These are phyloP conservation scores for Protaetia brevitarsis DNA, from an alignment of 1,140 invertebrate genomes.

Conservation along the genomic window DNA sequence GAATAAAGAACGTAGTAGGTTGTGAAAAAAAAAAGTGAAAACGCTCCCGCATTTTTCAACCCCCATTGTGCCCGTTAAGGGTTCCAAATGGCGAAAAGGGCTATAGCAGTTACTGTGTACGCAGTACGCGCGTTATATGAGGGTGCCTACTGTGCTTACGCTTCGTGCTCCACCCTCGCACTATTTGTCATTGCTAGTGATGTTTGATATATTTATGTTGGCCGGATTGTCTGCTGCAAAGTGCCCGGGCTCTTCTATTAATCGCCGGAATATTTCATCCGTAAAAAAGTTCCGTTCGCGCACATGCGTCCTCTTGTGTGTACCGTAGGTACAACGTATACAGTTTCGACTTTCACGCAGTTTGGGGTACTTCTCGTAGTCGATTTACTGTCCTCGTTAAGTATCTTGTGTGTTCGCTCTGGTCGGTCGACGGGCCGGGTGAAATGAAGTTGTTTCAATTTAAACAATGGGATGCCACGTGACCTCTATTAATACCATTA, in stretches of 20 bases:
- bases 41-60: neutral
- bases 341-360: no score
- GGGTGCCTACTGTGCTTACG: conserved; percentile 9
- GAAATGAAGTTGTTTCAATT: conserved; percentile 10
- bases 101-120: conserved; percentile 22
- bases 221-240: conserved; percentile 42
- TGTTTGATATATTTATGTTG: conserved; percentile 47
- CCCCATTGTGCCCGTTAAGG: neutral
- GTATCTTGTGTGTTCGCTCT: neutral
- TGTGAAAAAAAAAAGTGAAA: conserved; percentile 8
- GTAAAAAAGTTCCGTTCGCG: conserved; percentile 1
- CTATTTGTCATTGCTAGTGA: conserved; percentile 46
- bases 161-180: conserved; percentile 32
- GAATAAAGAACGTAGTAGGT: conserved; percentile 10
- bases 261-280: conserved; percentile 30
- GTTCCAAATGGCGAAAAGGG: conserved; percentile 3
- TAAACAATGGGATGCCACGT: conserved; percentile 14
- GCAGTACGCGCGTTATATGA: neutral
- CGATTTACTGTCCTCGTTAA: neutral
- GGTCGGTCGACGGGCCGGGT: no score
- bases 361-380: neutral
- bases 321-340: no score
- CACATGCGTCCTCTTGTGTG: conserved; percentile 10
- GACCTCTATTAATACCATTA: conserved; percentile 5
- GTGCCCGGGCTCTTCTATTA: conserved; percentile 37